A percentile compares a stretch with the other conserved stretches of the same genome.
Evolutionary conservation across 2,113 vertebrate genomes (phyloP).

Genomic region (Felis catus): F.catus_Fca126_mat1.0 CM031414.1:134288501-134289000

Average conservation of each 20-base stretch:
- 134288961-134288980: neutral
- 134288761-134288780: neutral
- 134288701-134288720: fast-evolving
- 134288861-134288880: neutral
- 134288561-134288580: fast-evolving
- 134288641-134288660: fast-evolving
- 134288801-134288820: neutral
- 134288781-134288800: neutral
- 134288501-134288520: neutral
- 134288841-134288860: neutral
- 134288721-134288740: neutral
- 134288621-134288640: fast-evolving
- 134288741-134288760: neutral
- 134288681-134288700: neutral
- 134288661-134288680: fast-evolving
- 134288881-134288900: neutral
- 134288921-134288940: neutral
- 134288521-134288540: fast-evolving
- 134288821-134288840: neutral
- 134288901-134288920: neutral
- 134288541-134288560: neutral
- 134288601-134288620: too few species aligned
- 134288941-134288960: neutral
- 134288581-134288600: neutral
- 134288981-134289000: neutral